A percentile compares a stretch with the other conserved stretches of the same genome.
Evolutionary conservation across 1,140 invertebrate genomes (phyloP).

Genomic region (Danaus melanippus): DNA sequence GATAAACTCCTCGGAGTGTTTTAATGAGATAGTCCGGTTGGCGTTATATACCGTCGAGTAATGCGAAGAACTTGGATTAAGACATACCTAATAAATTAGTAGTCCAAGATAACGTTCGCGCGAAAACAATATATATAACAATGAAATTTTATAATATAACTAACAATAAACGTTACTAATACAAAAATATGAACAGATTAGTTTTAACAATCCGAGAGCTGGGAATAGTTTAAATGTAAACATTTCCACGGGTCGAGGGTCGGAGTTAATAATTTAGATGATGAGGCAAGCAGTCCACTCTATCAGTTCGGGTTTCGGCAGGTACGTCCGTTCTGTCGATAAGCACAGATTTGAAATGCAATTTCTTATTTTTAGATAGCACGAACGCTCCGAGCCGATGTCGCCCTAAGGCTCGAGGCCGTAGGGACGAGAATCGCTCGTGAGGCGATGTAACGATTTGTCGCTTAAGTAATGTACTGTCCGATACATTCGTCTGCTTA

Average conservation of each 20-base stretch:
- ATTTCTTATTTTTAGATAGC: slow-evolving; percentile 39
- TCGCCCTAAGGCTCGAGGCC: not conserved
- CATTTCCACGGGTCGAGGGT: slow-evolving; percentile 4
- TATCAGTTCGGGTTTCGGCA: slow-evolving; percentile 19
- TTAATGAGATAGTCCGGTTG: too few species aligned
- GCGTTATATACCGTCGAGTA: too few species aligned
- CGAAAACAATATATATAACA: too few species aligned
- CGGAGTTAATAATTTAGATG: not conserved
- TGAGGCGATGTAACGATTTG: not conserved
- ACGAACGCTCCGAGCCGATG: not conserved
- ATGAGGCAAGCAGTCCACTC: slow-evolving; percentile 3
- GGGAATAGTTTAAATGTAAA: not conserved
- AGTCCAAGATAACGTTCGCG: too few species aligned
- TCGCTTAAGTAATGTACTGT: slow-evolving; percentile 15
- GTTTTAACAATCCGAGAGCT: not conserved
- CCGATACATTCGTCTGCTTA: slow-evolving; percentile 13
- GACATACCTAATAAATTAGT: too few species aligned
- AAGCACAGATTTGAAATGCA: slow-evolving; percentile 41
- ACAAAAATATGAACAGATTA: too few species aligned
- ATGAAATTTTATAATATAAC: too few species aligned
- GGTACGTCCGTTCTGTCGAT: slow-evolving; percentile 25
- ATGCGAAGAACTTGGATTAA: too few species aligned
- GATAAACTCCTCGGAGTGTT: too few species aligned
- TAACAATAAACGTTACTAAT: too few species aligned
- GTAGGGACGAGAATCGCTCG: slow-evolving; percentile 3